Evolutionary conservation across 2,888 invertebrate genomes (phyloP), one percentile per base, ranked within the genome.

Genomic region (Girardia tigrina): DNA sequence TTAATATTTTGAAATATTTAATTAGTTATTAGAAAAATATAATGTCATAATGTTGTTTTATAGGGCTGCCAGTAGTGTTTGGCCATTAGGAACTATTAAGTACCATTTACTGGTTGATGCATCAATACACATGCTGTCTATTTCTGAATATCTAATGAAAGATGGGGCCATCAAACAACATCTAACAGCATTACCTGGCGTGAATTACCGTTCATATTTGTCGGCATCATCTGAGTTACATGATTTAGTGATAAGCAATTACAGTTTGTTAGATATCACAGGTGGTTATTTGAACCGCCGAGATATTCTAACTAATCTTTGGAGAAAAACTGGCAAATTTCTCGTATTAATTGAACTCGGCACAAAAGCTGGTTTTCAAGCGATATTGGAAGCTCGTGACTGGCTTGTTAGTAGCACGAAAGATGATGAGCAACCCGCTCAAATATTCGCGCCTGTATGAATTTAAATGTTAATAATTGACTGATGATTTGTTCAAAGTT

Each of bases 311-410:
- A 86, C 89, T 73, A 90, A 89, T 80, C 85, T 94, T 8, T 94
- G 94, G 94, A 88, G 88, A 75, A 92, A 91, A 85, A 91, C 92
- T 0, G 87, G 88, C 78, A 87, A 89, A 14, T 92, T 90, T 82
- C 85, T 94, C 81, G 87, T 94, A 16, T 86, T 94, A 1, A 88
- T 92, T 0, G 94, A 94, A 84, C 88, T 89, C 79, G 94, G 94
- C 2, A 89, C 89, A 0, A 88, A 88, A 78, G 89, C 90, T 56
- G 94, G 92, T 0, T 92, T 90, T 81, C 87, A 87, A 82, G 87
- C 91, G 2, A 86, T 94, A 0, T 89, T 90, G 79, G 93, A 95
- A 86, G 90, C 90, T 0, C 87, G 93, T 80, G 90, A 92, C 79
- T 90, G 89, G 82, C 85, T 95, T 12, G 42, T 73, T n/a, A 70